phyloP scores from a whole-genome alignment of 2,113 vertebrate species.

The Boulengeromyrus knoepffleri region DNA sequence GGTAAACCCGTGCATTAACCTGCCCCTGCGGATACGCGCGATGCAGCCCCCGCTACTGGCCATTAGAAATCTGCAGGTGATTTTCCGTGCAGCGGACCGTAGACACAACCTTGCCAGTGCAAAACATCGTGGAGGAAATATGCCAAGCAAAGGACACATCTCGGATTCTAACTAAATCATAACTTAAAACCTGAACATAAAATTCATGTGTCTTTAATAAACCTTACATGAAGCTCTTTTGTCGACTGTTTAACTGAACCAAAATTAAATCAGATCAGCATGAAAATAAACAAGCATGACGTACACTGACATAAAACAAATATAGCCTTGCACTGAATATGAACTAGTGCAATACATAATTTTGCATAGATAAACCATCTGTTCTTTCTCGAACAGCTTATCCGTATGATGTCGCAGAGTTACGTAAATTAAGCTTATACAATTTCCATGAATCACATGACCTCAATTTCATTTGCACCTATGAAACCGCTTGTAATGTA shows the following conservation, averaged over 20 bases:
- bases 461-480: not conserved
- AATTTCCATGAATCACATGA: not conserved
- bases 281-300: not conserved
- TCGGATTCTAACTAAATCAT: not conserved
- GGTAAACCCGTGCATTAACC: not conserved
- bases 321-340: not conserved
- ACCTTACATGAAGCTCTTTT: not conserved
- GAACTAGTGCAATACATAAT: not conserved
- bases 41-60: not conserved
- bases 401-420: not conserved
- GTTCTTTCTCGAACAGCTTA: not conserved
- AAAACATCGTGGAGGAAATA: not conserved
- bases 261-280: not conserved
- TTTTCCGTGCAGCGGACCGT: not conserved
- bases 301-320: not conserved
- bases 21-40: not conserved
- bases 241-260: not conserved
- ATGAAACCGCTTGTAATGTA: not conserved
- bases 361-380: not conserved
- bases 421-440: not conserved
- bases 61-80: not conserved
- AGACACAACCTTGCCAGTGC: not conserved
- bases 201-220: not conserved
- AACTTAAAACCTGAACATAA: not conserved
- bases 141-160: not conserved